phyloP scores from a whole-genome alignment of 2,888 invertebrate species.

The Caenorhabditis sp. region DNA sequence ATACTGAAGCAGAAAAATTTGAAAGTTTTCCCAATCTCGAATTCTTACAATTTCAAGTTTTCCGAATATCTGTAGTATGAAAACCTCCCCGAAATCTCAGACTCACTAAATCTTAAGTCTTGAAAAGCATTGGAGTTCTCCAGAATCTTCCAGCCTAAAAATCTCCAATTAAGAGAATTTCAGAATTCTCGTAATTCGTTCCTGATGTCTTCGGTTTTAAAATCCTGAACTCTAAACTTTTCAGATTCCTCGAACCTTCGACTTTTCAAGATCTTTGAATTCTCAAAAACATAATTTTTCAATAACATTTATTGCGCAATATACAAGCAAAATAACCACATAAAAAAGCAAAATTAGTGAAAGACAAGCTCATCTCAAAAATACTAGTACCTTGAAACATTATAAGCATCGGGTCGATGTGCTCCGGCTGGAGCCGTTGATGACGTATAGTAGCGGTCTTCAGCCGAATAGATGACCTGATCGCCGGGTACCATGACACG shows the following conservation, averaged over 20 bases:
- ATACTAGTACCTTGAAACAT: conserved; percentile 46
- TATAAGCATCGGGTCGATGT: conserved; percentile 57
- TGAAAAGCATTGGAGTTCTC: too few species aligned
- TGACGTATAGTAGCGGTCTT: conserved; percentile 77
- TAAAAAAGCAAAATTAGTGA: conserved; percentile 31
- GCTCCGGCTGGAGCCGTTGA: conserved; percentile 68
- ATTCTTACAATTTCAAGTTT: too few species aligned
- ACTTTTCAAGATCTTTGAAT: background rate
- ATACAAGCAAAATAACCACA: conserved; percentile 34
- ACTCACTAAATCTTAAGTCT: too few species aligned
- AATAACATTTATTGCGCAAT: conserved; percentile 13
- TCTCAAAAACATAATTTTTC: background rate
- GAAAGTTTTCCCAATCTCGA: background rate
- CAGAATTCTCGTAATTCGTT: too few species aligned
- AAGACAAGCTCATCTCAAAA: conserved; percentile 15
- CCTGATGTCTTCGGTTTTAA: too few species aligned
- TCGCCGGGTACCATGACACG: conserved; percentile 61
- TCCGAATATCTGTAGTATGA: too few species aligned
- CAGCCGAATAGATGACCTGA: conserved; percentile 72
- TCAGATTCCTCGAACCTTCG: background rate
- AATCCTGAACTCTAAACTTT: too few species aligned
- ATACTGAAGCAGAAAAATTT: too few species aligned
- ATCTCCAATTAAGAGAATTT: too few species aligned
- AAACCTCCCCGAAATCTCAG: too few species aligned
- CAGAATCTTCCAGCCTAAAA: too few species aligned